Base-by-base conservation (phyloP, 2,888 invertebrate species). In the Nemapogon koenigi region DNA sequence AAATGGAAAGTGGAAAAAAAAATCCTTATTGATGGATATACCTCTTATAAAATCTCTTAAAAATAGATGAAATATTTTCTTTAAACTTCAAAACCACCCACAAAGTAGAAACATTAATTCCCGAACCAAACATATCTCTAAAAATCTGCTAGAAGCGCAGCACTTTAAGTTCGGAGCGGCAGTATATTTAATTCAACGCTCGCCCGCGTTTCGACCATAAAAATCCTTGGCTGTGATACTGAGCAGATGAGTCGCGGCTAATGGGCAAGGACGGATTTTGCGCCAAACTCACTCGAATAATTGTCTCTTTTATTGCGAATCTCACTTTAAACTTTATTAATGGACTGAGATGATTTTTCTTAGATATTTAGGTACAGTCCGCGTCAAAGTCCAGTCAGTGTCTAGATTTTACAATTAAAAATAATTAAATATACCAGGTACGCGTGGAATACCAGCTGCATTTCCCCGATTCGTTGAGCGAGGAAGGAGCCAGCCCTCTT, bases 161-260 rank as follows among this genome's bases (percentile, higher is more conserved):
- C 72, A 71, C 73, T 75, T 72, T 38, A 38, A 73, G 65, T 67
- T 64, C 59, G 59, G 55, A 53, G 57, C 64, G 58, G 57, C 65
- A 11, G 61, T 73, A 78, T 75, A 76, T 76, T 75, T 76, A 78
- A 78, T 78, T 76, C 76, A 75, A 28, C 4, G n/a, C 28, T n/a
- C 11, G 28, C 4, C 11, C 28, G 13, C 22, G n/a, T 14, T 4
- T n/a, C 6, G 11, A 14, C 70, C 69, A 76, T 78, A 78, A 78
- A 76, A 78, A 72, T 72, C 75, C 72, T 26, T 22, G 52, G 48
- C 56, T 55, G 61, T 68, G 78, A 78, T 70, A 66, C 70, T 75
- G 75, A 66, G 69, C 78, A 78, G 78, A 78, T 73, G 76, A 73
- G 72, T 52, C 62, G 46, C 17, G 26, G 27, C 29, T 43, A 43